phyloP scores from a whole-genome alignment of 2,113 vertebrate genomes.

The Psophia crepitans region DNA sequence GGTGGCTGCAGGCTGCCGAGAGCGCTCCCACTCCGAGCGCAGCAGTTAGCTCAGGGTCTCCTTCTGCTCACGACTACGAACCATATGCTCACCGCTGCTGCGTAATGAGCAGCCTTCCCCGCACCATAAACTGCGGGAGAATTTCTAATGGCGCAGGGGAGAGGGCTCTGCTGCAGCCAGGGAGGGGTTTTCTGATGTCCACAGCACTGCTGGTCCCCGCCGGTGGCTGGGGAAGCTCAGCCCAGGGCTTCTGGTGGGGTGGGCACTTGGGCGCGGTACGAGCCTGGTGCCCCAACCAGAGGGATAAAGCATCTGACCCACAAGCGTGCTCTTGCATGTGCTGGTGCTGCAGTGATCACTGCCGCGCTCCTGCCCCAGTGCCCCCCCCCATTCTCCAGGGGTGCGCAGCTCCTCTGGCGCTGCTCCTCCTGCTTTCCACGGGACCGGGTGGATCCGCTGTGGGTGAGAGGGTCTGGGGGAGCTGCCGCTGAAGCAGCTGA shows the following conservation, averaged over 20 bases:
- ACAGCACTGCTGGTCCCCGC: background rate
- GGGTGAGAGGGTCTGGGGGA: fast-evolving
- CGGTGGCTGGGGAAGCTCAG: background rate
- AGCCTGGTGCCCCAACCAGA: background rate
- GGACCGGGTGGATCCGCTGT: fast-evolving
- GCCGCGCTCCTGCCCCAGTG: background rate
- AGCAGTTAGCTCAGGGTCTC: background rate
- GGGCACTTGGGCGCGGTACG: fast-evolving
- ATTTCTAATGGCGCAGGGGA: fast-evolving
- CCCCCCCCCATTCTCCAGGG: background rate
- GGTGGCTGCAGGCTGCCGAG: background rate
- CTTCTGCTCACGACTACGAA: background rate
- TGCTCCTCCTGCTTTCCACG: background rate
- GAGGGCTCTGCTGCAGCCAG: background rate
- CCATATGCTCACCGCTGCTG: background rate
- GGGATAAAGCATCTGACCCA: background rate
- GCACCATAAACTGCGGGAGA: background rate
- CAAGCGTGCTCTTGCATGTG: fast-evolving
- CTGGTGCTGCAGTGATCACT: background rate
- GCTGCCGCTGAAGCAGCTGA: background rate
- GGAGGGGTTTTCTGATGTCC: background rate
- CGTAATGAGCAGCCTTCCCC: background rate
- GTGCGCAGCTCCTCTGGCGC: background rate
- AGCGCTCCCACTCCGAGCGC: background rate
- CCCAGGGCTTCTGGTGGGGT: background rate